Base-by-base conservation (phyloP, 2,113 vertebrate species). In the Brevimyrus niger region DNA sequence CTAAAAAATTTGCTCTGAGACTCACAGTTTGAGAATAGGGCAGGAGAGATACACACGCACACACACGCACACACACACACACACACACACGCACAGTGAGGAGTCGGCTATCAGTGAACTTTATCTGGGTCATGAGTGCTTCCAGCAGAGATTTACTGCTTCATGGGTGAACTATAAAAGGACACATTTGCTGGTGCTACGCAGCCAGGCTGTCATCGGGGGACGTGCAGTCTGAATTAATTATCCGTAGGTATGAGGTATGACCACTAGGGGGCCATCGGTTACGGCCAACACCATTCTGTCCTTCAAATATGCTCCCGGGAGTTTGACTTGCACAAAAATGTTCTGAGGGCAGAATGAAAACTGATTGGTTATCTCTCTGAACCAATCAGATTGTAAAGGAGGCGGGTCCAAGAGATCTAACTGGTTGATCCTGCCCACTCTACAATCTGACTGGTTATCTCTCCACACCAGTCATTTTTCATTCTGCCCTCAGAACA, bases 111-210 rank as follows among this genome's bases (percentile, higher is more conserved):
- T 48, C 46, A 53, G 47, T 50, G 27, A 13, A 89, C 35, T 65
- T 91, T 90, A 93, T 92, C 90, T 93, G 53, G 82, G 92, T 90
- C 90, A 92, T 86, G 89, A 87, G 65, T 89, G 17, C 90, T 46
- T 53, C 23, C 87, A 48, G 38, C 58, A 35, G 4, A 87, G 58
- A 27, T 94, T 94, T 95, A 95, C 92, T 90, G 89, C 51, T 69
- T 89, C n/a, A 90, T 19, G 92, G 93, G 94, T 95, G 92, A 93
- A 82, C 86, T 15, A 53, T 69, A 85, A 89, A 27, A 90, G 65
- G 50, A 46, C 87, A 53, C 89, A 50, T 87, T 80, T 51, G 86
- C 53, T 38, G 80, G 38, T 42, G 88, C 48, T 15, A 38, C 9
- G 8, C 47, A 10, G 27, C 69, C 19, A 48, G 65, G 61, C 61